phyloP scores from a whole-genome alignment of 1,140 invertebrate genomes.

The Streblospio benedicti region DNA sequence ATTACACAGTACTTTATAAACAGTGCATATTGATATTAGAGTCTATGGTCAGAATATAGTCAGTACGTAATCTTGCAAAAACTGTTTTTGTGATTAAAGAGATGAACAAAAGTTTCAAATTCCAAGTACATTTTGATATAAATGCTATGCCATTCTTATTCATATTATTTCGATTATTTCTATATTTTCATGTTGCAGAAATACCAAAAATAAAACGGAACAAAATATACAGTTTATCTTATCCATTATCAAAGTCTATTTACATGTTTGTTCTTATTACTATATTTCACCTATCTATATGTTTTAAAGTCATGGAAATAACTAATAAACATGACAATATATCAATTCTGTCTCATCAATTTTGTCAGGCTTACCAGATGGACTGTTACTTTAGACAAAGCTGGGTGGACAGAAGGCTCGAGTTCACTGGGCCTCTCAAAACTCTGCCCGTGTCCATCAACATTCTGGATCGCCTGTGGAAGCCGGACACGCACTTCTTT shows the following conservation, averaged over 20 bases:
- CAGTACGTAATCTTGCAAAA: not conserved
- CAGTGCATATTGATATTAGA: not conserved
- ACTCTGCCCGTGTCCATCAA: conserved; percentile 42
- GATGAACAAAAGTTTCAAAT: too few species aligned
- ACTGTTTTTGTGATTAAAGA: too few species aligned
- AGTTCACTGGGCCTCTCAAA: conserved; percentile 35
- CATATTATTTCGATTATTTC: too few species aligned
- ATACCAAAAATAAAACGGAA: not conserved
- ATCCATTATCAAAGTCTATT: not conserved
- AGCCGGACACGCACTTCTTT: conserved; percentile 88
- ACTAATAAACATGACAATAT: too few species aligned
- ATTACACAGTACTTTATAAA: not conserved
- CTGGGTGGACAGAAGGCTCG: conserved; percentile 53
- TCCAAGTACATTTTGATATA: too few species aligned
- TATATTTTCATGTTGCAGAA: not conserved
- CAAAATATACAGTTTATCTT: not conserved
- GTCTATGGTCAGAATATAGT: not conserved
- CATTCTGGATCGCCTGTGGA: conserved; percentile 67
- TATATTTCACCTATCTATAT: too few species aligned
- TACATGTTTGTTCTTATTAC: too few species aligned
- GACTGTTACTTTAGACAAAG: conserved; percentile 84
- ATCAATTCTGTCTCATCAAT: too few species aligned
- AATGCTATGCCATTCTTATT: too few species aligned
- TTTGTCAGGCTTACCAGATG: conserved; percentile 80
- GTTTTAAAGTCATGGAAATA: too few species aligned